Evolutionary conservation across 2,888 invertebrate species (phyloP), one percentile per base, ranked within the genome.

Genomic region (Drosophila vallismaia): DNA sequence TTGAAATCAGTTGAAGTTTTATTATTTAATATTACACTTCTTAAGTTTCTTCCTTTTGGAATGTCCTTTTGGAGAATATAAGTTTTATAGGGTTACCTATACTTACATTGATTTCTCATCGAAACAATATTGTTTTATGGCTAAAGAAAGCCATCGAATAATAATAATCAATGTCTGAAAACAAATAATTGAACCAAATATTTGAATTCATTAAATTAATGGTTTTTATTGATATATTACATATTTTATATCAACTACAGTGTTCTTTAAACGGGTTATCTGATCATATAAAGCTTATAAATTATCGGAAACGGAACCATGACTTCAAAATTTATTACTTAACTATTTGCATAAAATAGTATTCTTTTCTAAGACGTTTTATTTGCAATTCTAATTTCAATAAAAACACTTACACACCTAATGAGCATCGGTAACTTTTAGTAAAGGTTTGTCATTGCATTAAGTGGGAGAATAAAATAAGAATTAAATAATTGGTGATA

Each of bases 391-490:
- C 53, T 54, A 44, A 54, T 31, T 44, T 9, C 36, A 36, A 2
- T 36, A n/a, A 12, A 31, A 44, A 31, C 24, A 38, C 26, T 24
- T 12, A 12, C 9, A 14, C 26, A 10, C 2, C 36, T 36, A 12
- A 36, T n/a, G 2, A n/a, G 5, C n/a, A 36, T 36, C n/a, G 12
- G 5, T 36, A 0, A n/a, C 12, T 36, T n/a, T 36, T n/a, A 36
- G 36, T 36, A 36, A 36, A 36, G 36, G 6, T 6, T n/a, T 36
- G 5, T 36, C 36, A 36, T 12, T 36, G 36, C 36, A 5, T 36
- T 12, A 36, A 36, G n/a, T 36, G n/a, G 2, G 58, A n/a, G 28
- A 59, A 57, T 45, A 59, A 57, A 55, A 36, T 45, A 33, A 3
- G 33, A 12, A 36, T 31, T 45, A 36, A 12, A 12, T 57, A 57